Evolutionary conservation across 2,888 invertebrate genomes (phyloP), one percentile per base, ranked within the genome.

Genomic region (Polydrusus cervinus): DNA sequence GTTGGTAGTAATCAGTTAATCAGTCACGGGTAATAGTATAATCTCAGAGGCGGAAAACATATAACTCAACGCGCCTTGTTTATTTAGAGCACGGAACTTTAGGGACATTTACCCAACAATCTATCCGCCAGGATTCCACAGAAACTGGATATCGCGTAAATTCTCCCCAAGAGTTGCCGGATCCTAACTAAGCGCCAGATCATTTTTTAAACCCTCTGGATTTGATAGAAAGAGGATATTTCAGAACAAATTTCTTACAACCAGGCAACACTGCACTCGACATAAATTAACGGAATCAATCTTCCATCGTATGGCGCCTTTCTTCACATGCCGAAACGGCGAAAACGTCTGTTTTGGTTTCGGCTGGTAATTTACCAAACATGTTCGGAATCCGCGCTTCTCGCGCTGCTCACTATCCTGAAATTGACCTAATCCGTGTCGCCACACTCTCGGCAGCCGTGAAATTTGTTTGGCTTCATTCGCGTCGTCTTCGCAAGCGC

Each of bases 351-450:
- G 64, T 64, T 49, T 64, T 49, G 49, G 49, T 64, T 64, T 47
- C 20, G 14, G 16, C 16, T 16, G 20, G 49, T 47, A 11, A 64
- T 64, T 47, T 47, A 47, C 47, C 20, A 47, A 64, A 64, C 47
- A 30, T 13, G 64, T 30, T 49, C n/a, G 47, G 49, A 49, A 49
- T 64, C 16, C 64, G 64, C 45, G 7, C 43, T 18, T 16, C 14
- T 47, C 49, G 64, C 64, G 47, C 30, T 16, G 25, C 49, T 34
- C n/a, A 25, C 20, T 47, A 25, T 47, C 47, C 47, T 30, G 9
- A 43, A 64, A 47, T 64, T 64, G 64, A 64, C 25, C 49, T 49
- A 64, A 64, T 64, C 40, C 43, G 62, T 62, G 45, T 62, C 64
- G 38, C 49, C 49, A 34, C 30, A 25, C 45, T 49, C 49, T 30